Percentiles rank a stretch among this genome's conserved stretches.
Evolutionary conservation across 53 echinoderm and acorn worm species (phyloP).

Genomic region (Henricia sp.): DNA sequence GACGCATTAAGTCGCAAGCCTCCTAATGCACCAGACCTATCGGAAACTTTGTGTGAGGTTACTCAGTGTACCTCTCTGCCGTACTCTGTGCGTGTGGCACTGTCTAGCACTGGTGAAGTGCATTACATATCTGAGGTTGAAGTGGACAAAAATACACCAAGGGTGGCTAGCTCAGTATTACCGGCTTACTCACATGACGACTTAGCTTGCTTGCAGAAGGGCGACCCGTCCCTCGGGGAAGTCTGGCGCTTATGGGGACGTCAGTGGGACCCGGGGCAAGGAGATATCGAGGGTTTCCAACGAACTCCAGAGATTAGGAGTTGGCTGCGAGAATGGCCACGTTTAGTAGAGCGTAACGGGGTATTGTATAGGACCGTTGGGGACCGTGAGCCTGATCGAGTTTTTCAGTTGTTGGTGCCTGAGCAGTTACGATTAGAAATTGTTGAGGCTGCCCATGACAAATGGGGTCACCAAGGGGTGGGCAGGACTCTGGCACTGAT

Average conservation of each 20-base stretch:
- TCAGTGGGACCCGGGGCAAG: constrained; percentile 48
- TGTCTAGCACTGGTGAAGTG: too few species aligned
- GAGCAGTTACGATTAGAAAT: constrained; percentile 20
- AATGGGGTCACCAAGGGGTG: constrained; percentile 8
- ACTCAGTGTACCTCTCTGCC: too few species aligned
- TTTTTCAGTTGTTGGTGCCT: constrained; percentile 64
- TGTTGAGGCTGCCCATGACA: constrained; percentile 21
- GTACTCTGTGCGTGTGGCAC: too few species aligned
- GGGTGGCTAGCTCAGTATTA: constrained; percentile 43
- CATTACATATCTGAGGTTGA: too few species aligned
- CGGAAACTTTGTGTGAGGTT: too few species aligned
- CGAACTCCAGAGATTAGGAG: constrained; percentile 6
- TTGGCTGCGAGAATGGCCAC: constrained; percentile 39
- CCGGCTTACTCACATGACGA: constrained; percentile 64
- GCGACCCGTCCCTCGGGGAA: constrained; percentile 28
- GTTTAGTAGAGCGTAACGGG: constrained; percentile 25
- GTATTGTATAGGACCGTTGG: constrained; percentile 45
- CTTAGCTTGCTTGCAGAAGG: constrained; percentile 40
- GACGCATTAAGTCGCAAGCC: too few species aligned
- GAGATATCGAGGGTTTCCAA: background rate
- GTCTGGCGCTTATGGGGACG: constrained; percentile 43
- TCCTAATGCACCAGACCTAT: too few species aligned
- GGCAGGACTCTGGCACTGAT: too few species aligned
- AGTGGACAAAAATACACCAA: too few species aligned
- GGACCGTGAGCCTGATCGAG: constrained; percentile 4